A percentile compares a stretch with the other conserved stretches of the same genome.
Evolutionary conservation across 2,113 vertebrate species (phyloP).

Genomic region (Pardalotus punctatus): DNA sequence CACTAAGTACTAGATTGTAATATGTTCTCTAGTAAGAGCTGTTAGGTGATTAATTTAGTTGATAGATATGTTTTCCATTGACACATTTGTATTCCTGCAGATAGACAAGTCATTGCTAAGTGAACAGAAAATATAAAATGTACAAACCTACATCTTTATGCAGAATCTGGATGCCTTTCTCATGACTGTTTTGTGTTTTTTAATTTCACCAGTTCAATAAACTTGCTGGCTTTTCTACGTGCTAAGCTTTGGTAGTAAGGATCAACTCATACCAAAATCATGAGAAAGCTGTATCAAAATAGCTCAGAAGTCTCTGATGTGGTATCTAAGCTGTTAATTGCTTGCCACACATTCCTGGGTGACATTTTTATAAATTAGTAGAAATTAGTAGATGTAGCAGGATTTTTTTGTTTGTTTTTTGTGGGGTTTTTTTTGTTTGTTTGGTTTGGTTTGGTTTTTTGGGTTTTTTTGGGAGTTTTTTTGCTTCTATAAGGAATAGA

Average conservation of each 20-base stretch:
- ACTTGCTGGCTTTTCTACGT: not conserved
- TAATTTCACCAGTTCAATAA: not conserved
- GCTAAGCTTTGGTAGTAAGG: not conserved
- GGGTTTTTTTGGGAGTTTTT: not conserved
- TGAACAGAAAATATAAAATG: not conserved
- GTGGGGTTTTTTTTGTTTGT: not conserved
- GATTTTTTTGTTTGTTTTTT: not conserved
- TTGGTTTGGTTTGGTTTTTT: too few species aligned
- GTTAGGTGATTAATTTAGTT: not conserved
- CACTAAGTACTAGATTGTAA: not conserved
- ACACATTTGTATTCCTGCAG: not conserved
- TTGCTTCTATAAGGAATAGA: not conserved
- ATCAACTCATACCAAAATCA: not conserved
- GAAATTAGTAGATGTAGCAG: not conserved
- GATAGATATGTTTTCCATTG: not conserved
- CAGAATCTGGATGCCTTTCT: not conserved
- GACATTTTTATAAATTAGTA: not conserved
- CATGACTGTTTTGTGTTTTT: not conserved
- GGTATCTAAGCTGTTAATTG: not conserved
- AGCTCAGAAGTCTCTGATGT: not conserved
- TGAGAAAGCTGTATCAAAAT: not conserved
- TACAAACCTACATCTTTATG: not conserved
- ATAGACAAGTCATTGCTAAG: not conserved
- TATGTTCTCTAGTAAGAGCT: not conserved
- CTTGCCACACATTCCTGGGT: not conserved